Conservation (phyloP, 1,140 invertebrate species). For the Danaus plexippus region DNA sequence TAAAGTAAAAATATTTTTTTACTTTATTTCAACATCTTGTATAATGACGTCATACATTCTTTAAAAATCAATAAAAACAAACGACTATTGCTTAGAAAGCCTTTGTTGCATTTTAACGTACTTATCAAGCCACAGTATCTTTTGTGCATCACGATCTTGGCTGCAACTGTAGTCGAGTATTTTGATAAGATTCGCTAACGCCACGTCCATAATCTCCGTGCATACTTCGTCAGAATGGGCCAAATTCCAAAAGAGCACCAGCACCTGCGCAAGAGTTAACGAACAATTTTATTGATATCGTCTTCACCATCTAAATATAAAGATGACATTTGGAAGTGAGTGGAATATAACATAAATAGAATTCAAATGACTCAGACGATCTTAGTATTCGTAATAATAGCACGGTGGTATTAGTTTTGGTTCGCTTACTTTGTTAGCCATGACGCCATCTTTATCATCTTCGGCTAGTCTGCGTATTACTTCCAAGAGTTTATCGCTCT, state of each 20-base stretch:
- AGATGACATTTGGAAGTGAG: no score
- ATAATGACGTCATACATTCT: no score
- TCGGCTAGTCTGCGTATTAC: conserved; percentile 95
- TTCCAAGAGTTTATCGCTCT: conserved; percentile 95
- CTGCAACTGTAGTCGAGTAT: conserved; percentile 98
- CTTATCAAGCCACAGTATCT: conserved; percentile 95
- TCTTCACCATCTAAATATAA: no score
- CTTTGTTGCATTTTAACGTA: conserved; percentile 28
- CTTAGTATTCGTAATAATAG: no score
- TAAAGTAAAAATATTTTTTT: no score
- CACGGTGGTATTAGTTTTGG: no score
- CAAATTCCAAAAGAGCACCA: conserved; percentile 97
- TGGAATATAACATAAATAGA: no score
- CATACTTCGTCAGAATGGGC: conserved; percentile 96
- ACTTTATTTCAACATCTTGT: no score
- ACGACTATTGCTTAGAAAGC: no score
- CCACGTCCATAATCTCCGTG: conserved; percentile 98
- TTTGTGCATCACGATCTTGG: conserved; percentile 95
- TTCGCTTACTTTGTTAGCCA: conserved; percentile 91
- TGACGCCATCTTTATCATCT: conserved; percentile 98
- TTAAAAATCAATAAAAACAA: no score
- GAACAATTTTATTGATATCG: background rate
- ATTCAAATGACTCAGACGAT: no score
- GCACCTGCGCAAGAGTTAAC: conserved; percentile 74
- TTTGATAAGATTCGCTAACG: conserved; percentile 95